Evolutionary conservation across 1,140 invertebrate species (phyloP).

Genomic region (Ylistrum balloti): DNA sequence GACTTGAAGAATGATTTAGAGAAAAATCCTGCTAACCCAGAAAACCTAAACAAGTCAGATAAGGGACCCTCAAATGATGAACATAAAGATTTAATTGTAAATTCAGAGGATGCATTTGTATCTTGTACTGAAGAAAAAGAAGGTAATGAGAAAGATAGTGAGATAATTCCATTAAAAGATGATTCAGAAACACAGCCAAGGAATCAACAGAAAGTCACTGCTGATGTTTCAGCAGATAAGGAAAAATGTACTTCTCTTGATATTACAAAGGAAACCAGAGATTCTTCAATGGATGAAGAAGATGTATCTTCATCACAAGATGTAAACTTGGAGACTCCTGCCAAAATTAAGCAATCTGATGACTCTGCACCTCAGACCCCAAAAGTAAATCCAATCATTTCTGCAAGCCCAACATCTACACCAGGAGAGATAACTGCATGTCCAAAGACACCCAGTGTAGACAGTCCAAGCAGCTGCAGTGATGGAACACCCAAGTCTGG

Average conservation of each 20-base stretch:
- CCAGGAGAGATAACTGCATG: neutral
- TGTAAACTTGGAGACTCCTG: neutral
- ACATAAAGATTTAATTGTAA: neutral
- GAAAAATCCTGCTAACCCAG: neutral
- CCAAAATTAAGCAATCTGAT: constrained; percentile 37
- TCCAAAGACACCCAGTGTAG: constrained; percentile 5
- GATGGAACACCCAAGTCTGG: constrained; percentile 54
- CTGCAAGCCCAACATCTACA: constrained; percentile 28
- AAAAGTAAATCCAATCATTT: neutral
- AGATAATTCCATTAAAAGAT: neutral
- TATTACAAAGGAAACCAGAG: constrained; percentile 4
- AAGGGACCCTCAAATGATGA: neutral
- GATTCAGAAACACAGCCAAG: constrained; percentile 44
- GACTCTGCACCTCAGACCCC: neutral
- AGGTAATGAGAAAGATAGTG: neutral
- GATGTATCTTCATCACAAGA: constrained; percentile 5
- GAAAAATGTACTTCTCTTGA: neutral
- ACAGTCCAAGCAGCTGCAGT: constrained; percentile 52
- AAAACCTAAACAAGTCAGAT: neutral
- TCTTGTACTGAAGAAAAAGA: neutral
- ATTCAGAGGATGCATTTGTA: constrained; percentile 41
- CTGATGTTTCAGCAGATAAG: constrained; percentile 10
- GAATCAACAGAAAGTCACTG: constrained; percentile 30
- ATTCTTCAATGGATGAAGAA: neutral
- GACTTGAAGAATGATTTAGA: neutral